Percentiles rank a stretch among this genome's conserved stretches.
These are phyloP conservation scores for Calephelis nemesis DNA, from an alignment of 1,140 invertebrate genomes.

Conservation along the genomic window DNA sequence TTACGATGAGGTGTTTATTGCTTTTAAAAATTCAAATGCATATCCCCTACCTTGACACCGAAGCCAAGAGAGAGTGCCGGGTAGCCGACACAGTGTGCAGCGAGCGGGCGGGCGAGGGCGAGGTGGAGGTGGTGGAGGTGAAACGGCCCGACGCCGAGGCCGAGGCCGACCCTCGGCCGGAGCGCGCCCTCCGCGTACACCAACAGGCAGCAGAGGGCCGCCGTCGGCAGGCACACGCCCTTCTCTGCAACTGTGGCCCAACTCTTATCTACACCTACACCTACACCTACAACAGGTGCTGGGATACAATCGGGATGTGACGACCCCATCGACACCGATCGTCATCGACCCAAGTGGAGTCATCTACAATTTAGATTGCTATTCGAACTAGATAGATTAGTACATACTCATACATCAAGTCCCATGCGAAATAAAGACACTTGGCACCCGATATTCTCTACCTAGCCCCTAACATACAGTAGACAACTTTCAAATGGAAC, in stretches of 20 bases:
- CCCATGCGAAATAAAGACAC: too few relatives aligned
- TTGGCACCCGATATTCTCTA: too few relatives aligned
- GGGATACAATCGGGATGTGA: not conserved
- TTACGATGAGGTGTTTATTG: too few relatives aligned
- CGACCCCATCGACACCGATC: too few relatives aligned
- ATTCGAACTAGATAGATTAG: too few relatives aligned
- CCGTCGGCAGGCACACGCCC: slow-evolving; percentile 96
- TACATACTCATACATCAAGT: too few relatives aligned
- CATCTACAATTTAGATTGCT: too few relatives aligned
- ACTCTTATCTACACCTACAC: not conserved
- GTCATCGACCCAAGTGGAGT: too few relatives aligned
- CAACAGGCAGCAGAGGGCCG: slow-evolving; percentile 96
- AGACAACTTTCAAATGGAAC: too few relatives aligned
- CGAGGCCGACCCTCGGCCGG: slow-evolving; percentile 82
- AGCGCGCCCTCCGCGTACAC: slow-evolving; percentile 97
- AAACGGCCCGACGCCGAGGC: too few relatives aligned
- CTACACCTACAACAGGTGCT: not conserved
- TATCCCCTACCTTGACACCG: slow-evolving; percentile 87
- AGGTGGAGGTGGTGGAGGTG: too few relatives aligned
- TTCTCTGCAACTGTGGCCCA: slow-evolving; percentile 83
- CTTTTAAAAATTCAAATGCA: not conserved
- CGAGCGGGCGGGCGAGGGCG: slow-evolving; percentile 95
- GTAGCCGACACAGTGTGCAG: slow-evolving; percentile 99
- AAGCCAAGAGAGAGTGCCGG: slow-evolving; percentile 98
- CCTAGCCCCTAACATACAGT: too few relatives aligned